Evolutionary conservation across 2,113 vertebrate species (phyloP).

Genomic region (Ictalurus furcatus): DNA sequence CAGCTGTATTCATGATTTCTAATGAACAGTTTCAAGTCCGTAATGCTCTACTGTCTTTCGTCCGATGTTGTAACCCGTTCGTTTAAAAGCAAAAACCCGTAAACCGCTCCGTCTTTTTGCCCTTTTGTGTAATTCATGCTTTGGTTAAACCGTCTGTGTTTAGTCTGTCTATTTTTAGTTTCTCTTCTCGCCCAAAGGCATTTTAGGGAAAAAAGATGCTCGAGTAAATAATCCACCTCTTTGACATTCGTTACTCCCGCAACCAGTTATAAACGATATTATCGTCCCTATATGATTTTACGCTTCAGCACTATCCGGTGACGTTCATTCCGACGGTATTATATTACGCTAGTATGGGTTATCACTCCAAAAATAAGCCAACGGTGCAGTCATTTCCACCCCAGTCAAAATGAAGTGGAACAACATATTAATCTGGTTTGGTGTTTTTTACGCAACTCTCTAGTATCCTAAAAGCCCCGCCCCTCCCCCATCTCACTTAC

Average conservation of each 20-base stretch:
- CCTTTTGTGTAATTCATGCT: background rate
- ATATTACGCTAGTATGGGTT: background rate
- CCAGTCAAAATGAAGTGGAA: background rate
- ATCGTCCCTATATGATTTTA: background rate
- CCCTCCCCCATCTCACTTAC: background rate
- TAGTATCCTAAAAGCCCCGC: background rate
- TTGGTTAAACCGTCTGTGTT: background rate
- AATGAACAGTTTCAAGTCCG: too few relatives aligned
- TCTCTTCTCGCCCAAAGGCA: background rate
- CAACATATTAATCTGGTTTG: too few relatives aligned
- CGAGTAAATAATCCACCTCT: background rate
- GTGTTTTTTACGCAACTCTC: too few relatives aligned
- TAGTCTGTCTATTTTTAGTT: slow-evolving; percentile 12
- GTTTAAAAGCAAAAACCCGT: background rate
- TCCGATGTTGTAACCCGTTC: background rate
- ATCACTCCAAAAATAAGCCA: background rate
- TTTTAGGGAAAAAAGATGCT: background rate
- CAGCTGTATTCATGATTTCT: background rate
- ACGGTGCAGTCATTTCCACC: background rate
- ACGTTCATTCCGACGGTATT: background rate
- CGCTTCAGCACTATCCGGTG: background rate
- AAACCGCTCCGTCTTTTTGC: background rate
- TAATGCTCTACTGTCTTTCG: background rate
- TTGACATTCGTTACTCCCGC: background rate
- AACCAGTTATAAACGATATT: background rate